A percentile compares a stretch with the other conserved stretches of the same genome.
Conservation (phyloP, 2,113 vertebrate species). For the Plecturocebus donacophilus region DNA sequence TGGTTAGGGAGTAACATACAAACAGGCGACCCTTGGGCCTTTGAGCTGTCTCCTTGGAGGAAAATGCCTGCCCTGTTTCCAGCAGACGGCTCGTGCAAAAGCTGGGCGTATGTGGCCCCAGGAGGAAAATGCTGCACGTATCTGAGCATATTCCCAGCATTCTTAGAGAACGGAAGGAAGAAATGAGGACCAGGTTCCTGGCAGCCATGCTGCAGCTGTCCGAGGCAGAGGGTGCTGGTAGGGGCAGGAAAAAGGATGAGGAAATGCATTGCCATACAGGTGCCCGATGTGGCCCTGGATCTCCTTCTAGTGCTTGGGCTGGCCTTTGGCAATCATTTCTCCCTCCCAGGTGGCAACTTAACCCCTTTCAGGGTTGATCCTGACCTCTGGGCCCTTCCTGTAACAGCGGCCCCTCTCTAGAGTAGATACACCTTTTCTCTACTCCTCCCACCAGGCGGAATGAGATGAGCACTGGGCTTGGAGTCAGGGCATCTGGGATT, state of each 20-base stretch:
- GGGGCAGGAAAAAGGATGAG: not conserved
- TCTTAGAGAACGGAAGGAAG: not conserved
- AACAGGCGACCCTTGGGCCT: fast-evolving
- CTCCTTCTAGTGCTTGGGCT: not conserved
- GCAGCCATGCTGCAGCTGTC: constrained; percentile 40
- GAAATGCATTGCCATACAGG: not conserved
- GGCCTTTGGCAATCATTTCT: not conserved
- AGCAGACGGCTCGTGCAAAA: constrained; percentile 60
- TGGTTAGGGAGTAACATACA: not conserved
- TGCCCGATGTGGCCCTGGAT: not conserved
- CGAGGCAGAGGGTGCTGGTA: not conserved
- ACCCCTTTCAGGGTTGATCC: not conserved
- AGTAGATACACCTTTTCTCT: not conserved
- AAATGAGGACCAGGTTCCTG: not conserved
- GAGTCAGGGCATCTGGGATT: not conserved
- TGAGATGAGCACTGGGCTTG: not conserved
- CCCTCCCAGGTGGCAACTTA: not conserved
- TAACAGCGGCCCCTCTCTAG: not conserved
- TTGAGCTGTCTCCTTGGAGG: not conserved
- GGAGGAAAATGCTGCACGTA: not conserved
- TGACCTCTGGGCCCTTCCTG: not conserved
- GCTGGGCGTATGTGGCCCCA: not conserved
- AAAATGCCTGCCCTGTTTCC: constrained; percentile 56
- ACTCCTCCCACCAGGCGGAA: not conserved
- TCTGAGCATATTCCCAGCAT: not conserved